Percentiles rank a stretch among this genome's conserved stretches.
phyloP scores from a whole-genome alignment of 1,140 invertebrate genomes.

The Temnothorax longispinosus region DNA sequence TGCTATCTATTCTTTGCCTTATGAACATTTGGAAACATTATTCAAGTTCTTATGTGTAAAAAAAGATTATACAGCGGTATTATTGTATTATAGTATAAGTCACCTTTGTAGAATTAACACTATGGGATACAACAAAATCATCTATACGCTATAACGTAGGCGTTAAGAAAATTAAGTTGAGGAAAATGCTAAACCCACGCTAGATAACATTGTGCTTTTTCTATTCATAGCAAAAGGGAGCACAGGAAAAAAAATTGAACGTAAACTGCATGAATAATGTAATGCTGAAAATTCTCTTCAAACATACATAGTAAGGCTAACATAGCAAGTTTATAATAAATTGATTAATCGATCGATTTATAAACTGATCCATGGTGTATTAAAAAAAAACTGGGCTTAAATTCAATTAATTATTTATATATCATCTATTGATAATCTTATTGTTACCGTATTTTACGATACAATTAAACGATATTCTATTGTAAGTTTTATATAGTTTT shows the following conservation, averaged over 20 bases:
- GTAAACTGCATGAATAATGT: conserved; percentile 62
- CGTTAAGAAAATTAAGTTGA: conserved; percentile 55
- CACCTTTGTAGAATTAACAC: conserved; percentile 62
- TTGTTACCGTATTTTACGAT: conserved; percentile 68
- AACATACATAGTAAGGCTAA: conserved; percentile 51
- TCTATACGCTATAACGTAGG: conserved; percentile 47
- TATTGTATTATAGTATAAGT: conserved; percentile 67
- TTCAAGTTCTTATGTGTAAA: conserved; percentile 78
- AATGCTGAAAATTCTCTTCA: conserved; percentile 57
- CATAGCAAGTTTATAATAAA: conserved; percentile 51
- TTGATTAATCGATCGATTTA: conserved; percentile 49
- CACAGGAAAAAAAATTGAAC: conserved; percentile 55
- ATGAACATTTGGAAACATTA: conserved; percentile 80
- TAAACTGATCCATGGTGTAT: conserved; percentile 31
- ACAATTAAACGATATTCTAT: conserved; percentile 71
- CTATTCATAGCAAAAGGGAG: conserved; percentile 33
- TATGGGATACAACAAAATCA: conserved; percentile 66
- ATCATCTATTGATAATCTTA: conserved; percentile 59
- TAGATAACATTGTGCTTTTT: background rate
- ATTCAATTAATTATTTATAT: conserved; percentile 56
- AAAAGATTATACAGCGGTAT: conserved; percentile 77
- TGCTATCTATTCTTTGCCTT: conserved; percentile 73
- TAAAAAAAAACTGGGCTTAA: conserved; percentile 31
- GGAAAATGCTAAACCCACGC: conserved; percentile 50
- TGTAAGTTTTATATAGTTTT: conserved; percentile 72